Evolutionary conservation across 2,113 vertebrate species (phyloP), one percentile per base, ranked within the genome.

Genomic region (Gambusia affinis): DNA sequence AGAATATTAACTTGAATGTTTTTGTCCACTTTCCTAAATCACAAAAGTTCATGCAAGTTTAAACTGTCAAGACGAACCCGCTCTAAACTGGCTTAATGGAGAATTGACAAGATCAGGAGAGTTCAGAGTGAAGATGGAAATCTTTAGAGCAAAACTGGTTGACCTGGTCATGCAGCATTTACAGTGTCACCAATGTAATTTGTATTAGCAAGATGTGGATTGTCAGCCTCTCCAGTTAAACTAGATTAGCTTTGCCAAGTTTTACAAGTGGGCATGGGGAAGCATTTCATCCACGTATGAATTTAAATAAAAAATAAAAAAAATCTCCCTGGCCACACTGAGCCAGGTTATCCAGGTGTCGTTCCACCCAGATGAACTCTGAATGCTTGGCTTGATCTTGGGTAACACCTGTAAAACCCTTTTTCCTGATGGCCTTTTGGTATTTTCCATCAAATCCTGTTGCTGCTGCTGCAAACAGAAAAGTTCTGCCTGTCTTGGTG

Each of bases 401-500:
- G 35, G 31, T 82, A 67, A 70, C 60, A 72, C 66, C 70, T 70
- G 62, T 70, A 60, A 76, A 61, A 84, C 83, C 22, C 67, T 80
- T 83, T 67, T n/a, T 67, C 62, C 70, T 84, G 71, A 72, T 79
- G 31, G 14, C 69, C 27, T 35, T 35, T 60, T 28, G 51, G 7
- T 57, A 37, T 65, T 65, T 65, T 37, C 10, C 73, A n/a, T 83
- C 62, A 75, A 81, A 67, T 60, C 62, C 62, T 2, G 15, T 61
- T 51, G 76, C 42, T 62, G 61, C 19, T n/a, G 72, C 64, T 70
- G 64, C 64, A 47, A 51, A 39, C 67, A 64, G 64, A 71, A 54
- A 87, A 87, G 62, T 37, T 37, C 31, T 10, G 37, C 70, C 74
- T 2, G 70, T 85, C 80, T 27, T 72, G 80, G 75, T 80, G n/a